Base-by-base conservation (phyloP, 2,888 invertebrate genomes). In the Pinctada fucata region DNA sequence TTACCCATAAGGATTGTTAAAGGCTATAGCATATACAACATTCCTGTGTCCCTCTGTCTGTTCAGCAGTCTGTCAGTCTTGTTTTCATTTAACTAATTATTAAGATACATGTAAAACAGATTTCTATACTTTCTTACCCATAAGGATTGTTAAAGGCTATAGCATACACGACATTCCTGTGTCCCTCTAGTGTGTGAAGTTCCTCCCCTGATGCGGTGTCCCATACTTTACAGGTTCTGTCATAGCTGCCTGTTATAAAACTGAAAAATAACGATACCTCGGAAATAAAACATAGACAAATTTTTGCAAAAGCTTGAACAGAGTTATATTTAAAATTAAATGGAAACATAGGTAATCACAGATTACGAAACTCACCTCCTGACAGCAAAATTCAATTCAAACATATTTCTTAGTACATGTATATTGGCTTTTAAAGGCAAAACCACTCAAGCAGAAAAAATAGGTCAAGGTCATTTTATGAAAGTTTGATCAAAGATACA, bases 181-280 rank as follows among this genome's bases (percentile, higher is more conserved):
- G 97, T 31, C 96, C 96, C 52, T 94, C 93, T 63, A 97, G 94
- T 4, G 95, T 95, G 89, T 94, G 94, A 87, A 95, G 92, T 91
- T 96, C 95, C 80, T 93, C 94, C 66, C 96, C 96, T 10, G 94
- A 93, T 81, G 95, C 94, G 81, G 96, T 95, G 92, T 95, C 94
- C 95, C 96, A 96, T 76, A 97, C 94, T 92, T 96, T 96, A 92
- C 96, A 96, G 31, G 96, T 96, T 84, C 96, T 94, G 92, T 97
- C 97, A 91, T 96, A 97, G 92, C 96, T 96, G 84, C 96, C 96
- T 1, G 96, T 95, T 82, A 96, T 93, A 91, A 96, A 96, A 90
- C 96, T 96, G 88, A 64, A 86, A 84, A 74, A 51, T 72, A 72
- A 72, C 51, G 6, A 2, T 6, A 77, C 3, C 64, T 2, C 10